These are phyloP conservation scores for Cephus runcator DNA, from an alignment of 2,888 invertebrate genomes.

Conservation along the genomic window DNA sequence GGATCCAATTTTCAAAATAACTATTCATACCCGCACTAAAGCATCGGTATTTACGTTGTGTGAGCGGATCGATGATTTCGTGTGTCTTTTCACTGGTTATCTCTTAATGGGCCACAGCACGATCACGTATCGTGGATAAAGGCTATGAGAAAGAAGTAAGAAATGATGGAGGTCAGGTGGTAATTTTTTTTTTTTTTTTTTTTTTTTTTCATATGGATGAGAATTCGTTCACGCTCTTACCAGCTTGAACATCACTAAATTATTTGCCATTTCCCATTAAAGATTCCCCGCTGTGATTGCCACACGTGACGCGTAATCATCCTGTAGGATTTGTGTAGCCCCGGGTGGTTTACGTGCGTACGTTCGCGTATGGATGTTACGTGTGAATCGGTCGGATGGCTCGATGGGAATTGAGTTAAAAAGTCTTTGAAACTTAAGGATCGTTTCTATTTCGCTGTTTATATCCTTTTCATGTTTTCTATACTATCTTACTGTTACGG, in stretches of 20 bases:
- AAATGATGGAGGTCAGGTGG: neutral
- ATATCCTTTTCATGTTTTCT: neutral
- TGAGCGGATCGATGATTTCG: neutral
- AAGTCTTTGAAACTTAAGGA: neutral
- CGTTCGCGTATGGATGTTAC: neutral
- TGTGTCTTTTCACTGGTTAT: neutral
- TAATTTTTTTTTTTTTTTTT: neutral
- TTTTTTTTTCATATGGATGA: neutral
- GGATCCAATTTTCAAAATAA: neutral
- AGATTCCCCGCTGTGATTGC: neutral
- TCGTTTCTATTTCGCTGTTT: neutral
- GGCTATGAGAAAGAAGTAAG: neutral
- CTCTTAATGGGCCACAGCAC: neutral
- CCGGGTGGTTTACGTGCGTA: neutral
- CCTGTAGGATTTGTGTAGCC: neutral
- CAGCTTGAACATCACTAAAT: neutral
- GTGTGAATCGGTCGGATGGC: neutral
- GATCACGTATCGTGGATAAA: neutral
- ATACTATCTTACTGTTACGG: neutral
- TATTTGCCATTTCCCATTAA: constrained; percentile 1
- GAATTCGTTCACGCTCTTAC: neutral
- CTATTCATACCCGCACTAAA: neutral
- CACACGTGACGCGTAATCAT: neutral
- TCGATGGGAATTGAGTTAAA: neutral
- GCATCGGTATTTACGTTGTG: neutral